Base-by-base conservation (phyloP, 2,888 invertebrate species). In the Acrobasis consociella region DNA sequence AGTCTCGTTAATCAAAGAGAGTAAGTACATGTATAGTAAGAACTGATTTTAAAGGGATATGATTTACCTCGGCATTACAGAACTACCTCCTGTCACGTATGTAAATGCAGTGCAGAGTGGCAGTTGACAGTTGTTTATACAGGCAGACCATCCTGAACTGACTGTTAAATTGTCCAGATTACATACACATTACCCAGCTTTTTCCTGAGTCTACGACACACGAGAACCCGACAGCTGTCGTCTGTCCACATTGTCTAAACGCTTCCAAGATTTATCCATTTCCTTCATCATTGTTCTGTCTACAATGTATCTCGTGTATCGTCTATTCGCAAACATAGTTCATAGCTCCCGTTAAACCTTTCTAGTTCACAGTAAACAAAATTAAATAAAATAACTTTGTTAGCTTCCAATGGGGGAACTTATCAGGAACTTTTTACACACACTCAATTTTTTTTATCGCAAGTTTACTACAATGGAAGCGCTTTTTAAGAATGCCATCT, bases 381-480 rank as follows among this genome's bases (percentile, higher is more conserved):
- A 52, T 58, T 50, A 61, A 61, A 51, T 22, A 60, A 61, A 63
- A 46, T 59, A 42, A 64, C 64, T 51, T 55, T 64, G 64, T 65
- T 51, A 65, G 22, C 16, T 58, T 39, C n/a, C 37, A 56, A 51
- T 60, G 17, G 55, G 60, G 62, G 62, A 55, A 49, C 39, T 65
- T 62, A 65, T 62, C 60, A 49, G 58, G 11, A 16, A 37, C 49
- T 49, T 49, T 59, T 62, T 52, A 42, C 58, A 42, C 58, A 62
- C 39, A 62, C 56, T 62, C 42, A 62, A 58, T 62, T 62, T 53
- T 53, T 46, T 58, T 63, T 63, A 63, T 52, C 59, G 42, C 42
- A 39, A 59, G 22, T 51, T 50, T 59, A 49, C 15, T 31, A 50
- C 50, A 59, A 50, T 50, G 15, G 38, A 16, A 50, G 16, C 39